phyloP scores from a whole-genome alignment of 2,888 invertebrate species.

The Cephus rjabovi region DNA sequence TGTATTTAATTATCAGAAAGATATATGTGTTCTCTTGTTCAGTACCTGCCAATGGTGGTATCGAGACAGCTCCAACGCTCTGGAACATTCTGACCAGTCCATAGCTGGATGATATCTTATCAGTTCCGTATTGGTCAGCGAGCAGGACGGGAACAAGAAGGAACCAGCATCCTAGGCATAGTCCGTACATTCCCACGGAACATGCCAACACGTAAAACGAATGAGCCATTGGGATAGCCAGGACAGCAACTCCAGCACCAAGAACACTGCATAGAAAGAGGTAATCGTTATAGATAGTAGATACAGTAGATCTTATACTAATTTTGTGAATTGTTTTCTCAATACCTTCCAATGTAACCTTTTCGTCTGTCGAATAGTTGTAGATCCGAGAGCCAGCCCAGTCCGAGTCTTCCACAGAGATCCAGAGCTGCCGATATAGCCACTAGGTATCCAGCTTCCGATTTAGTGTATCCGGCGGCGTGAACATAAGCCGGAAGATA shows the following conservation, averaged over 20 bases:
- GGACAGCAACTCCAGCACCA: constrained; percentile 76
- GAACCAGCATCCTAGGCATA: constrained; percentile 83
- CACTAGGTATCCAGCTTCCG: constrained; percentile 76
- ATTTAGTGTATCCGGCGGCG: constrained; percentile 73
- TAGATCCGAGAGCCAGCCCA: constrained; percentile 80
- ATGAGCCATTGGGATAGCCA: constrained; percentile 75
- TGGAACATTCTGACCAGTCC: constrained; percentile 82
- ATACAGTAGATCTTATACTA: background rate
- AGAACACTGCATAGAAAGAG: constrained; percentile 70
- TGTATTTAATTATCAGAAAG: background rate
- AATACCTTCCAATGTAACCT: constrained; percentile 77
- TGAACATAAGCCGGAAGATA: constrained; percentile 81
- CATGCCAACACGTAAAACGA: constrained; percentile 76
- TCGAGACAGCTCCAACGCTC: constrained; percentile 79
- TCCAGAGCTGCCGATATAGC: constrained; percentile 82
- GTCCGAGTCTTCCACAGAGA: constrained; percentile 76
- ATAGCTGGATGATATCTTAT: constrained; percentile 80
- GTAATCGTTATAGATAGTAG: too few relatives aligned
- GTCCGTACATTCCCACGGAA: constrained; percentile 77
- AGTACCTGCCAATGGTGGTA: constrained; percentile 78
- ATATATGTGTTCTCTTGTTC: background rate
- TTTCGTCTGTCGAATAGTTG: constrained; percentile 78
- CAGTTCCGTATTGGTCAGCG: constrained; percentile 80
- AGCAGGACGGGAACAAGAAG: constrained; percentile 79
- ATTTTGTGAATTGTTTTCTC: background rate